phyloP scores from a whole-genome alignment of 1,140 invertebrate genomes.

The Lucilia sericata region DNA sequence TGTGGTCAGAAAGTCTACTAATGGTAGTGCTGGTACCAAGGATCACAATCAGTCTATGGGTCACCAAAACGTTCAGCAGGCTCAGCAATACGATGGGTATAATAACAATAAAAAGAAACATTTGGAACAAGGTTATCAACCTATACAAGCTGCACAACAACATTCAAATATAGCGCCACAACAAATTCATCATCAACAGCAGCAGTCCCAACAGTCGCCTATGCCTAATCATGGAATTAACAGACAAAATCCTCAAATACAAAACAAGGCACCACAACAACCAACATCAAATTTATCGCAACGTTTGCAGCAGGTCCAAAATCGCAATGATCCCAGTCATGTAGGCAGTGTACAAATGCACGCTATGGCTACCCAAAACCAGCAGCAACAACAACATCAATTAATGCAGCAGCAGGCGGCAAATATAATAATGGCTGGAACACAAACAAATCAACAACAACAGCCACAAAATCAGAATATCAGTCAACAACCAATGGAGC shows the following conservation, averaged over 20 bases:
- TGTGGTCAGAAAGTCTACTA: background rate
- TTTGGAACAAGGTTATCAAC: slow-evolving; percentile 19
- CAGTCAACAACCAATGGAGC: slow-evolving; percentile 64
- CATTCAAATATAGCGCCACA: slow-evolving; percentile 44
- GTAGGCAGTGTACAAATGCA: slow-evolving; percentile 67
- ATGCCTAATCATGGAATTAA: slow-evolving; percentile 1
- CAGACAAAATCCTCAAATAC: slow-evolving; percentile 30
- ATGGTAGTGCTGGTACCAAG: background rate
- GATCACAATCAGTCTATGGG: background rate
- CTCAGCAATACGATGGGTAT: background rate
- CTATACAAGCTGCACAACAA: background rate
- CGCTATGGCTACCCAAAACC: slow-evolving; percentile 60
- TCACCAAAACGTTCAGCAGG: background rate
- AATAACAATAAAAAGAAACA: slow-evolving; percentile 40
- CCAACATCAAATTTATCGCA: slow-evolving; percentile 58
- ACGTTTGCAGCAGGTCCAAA: slow-evolving; percentile 63
- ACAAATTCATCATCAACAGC: slow-evolving; percentile 50
- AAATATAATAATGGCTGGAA: slow-evolving; percentile 38
- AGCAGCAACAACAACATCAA: slow-evolving; percentile 52
- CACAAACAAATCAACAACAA: slow-evolving; percentile 65
- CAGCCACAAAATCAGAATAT: slow-evolving; percentile 51
- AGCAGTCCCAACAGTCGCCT: slow-evolving; percentile 46
- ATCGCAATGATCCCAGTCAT: slow-evolving; percentile 65
- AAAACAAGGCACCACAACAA: slow-evolving; percentile 30
- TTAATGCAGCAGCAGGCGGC: slow-evolving; percentile 56